These are phyloP conservation scores for Chesias legatella DNA, from an alignment of 2,888 invertebrate genomes.

Conservation along the genomic window DNA sequence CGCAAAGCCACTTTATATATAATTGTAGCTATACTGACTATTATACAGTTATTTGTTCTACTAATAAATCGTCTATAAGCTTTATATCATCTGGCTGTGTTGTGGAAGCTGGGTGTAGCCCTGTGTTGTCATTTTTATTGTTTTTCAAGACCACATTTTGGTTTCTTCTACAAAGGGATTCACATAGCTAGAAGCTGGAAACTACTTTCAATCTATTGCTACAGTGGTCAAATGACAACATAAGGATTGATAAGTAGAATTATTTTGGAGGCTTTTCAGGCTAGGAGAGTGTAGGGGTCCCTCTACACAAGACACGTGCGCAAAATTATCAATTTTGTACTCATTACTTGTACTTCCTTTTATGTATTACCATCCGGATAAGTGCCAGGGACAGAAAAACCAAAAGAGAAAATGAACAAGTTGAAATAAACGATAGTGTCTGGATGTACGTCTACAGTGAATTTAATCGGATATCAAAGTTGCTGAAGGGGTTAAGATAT, in stretches of 20 bases:
- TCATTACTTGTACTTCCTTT: conserved; percentile 80
- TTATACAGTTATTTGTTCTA: conserved; percentile 41
- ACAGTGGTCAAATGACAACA: conserved; percentile 69
- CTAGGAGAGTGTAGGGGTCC: conserved; percentile 66
- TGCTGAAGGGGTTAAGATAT: no score
- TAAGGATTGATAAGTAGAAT: conserved; percentile 47
- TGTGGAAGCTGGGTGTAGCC: conserved; percentile 51
- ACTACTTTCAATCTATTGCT: conserved; percentile 49
- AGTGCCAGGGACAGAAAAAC: conserved; percentile 73
- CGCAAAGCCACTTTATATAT: conserved; percentile 41
- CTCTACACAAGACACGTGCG: conserved; percentile 77
- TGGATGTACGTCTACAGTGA: conserved; percentile 19
- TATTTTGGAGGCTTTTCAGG: conserved; percentile 53
- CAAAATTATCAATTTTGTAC: conserved; percentile 70
- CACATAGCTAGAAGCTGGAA: conserved; percentile 48
- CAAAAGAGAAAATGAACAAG: conserved; percentile 64
- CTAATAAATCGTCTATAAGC: conserved; percentile 48
- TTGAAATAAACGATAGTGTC: conserved; percentile 46
- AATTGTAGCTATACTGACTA: conserved; percentile 41
- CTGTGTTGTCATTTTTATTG: conserved; percentile 50
- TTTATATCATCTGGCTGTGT: conserved; percentile 53
- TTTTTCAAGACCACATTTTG: conserved; percentile 24
- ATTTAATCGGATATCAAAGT: background rate
- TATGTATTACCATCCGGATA: conserved; percentile 57
- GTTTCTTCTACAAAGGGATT: conserved; percentile 33